These are phyloP conservation scores for Megalopta genalis DNA, from an alignment of 1,140 invertebrate species.

Conservation along the genomic window DNA sequence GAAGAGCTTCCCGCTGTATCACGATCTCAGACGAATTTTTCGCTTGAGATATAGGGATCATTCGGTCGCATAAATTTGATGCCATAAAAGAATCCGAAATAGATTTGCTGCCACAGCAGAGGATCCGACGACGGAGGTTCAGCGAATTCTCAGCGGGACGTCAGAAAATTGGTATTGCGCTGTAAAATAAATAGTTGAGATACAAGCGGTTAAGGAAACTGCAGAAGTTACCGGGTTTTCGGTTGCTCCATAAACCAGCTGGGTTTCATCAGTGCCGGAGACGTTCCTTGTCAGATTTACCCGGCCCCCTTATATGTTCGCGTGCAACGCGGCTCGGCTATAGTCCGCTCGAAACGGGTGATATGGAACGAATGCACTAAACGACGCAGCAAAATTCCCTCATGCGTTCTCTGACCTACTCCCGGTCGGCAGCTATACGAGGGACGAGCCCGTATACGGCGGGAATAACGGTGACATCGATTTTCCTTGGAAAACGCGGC, in stretches of 20 bases:
- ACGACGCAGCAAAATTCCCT: slow-evolving; percentile 5
- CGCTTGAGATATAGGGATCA: too few species aligned
- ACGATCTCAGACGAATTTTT: too few species aligned
- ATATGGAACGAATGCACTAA: slow-evolving; percentile 6
- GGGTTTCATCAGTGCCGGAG: neutral
- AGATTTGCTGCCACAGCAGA: too few species aligned
- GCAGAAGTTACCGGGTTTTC: neutral
- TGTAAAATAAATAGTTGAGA: too few species aligned
- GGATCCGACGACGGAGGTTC: too few species aligned
- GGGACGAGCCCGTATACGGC: neutral
- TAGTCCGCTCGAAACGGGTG: neutral
- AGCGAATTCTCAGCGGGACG: too few species aligned
- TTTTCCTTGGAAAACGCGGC: neutral
- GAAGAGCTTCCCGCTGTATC: too few species aligned
- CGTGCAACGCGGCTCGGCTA: neutral
- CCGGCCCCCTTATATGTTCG: neutral
- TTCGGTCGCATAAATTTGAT: too few species aligned
- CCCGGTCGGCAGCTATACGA: neutral
- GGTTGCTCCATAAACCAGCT: neutral
- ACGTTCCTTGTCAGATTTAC: neutral
- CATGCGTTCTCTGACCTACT: slow-evolving; percentile 7
- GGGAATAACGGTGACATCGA: neutral
- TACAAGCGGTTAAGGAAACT: too few species aligned
- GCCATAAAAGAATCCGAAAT: too few species aligned
- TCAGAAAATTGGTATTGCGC: too few species aligned